These are phyloP conservation scores for Gnathonemus echidnorhynchus DNA, from an alignment of 2,113 vertebrate genomes.

Conservation along the genomic window DNA sequence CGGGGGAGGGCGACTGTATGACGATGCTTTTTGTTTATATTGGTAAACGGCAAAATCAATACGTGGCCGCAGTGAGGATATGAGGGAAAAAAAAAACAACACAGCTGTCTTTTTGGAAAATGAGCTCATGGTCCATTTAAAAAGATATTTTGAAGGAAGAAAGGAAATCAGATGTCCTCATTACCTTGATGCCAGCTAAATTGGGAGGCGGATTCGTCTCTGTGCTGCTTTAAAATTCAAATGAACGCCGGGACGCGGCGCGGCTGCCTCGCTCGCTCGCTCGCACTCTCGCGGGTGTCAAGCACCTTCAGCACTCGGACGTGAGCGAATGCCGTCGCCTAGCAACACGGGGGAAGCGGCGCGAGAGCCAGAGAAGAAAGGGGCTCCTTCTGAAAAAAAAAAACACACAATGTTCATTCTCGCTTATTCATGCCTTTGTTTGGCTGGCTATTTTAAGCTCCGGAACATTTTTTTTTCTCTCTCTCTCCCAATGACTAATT, in stretches of 20 bases:
- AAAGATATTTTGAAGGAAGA: not conserved
- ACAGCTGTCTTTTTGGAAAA: not conserved
- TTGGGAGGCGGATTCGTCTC: conserved; percentile 44
- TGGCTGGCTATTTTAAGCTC: conserved; percentile 59
- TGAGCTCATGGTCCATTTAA: not conserved
- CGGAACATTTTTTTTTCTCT: conserved; percentile 43
- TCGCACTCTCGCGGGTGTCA: conserved; percentile 32
- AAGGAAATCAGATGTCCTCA: conserved; percentile 22
- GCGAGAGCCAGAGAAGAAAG: conserved; percentile 34
- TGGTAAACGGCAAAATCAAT: not conserved
- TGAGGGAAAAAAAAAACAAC: not conserved
- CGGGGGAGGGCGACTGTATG: not conserved
- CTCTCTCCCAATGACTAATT: conserved; percentile 42
- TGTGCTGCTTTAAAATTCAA: conserved; percentile 57
- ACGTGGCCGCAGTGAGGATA: not conserved
- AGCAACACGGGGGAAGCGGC: conserved; percentile 61
- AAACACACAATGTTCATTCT: conserved; percentile 38
- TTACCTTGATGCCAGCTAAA: conserved; percentile 38
- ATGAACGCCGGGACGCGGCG: conserved; percentile 41
- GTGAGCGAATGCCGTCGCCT: conserved; percentile 61
- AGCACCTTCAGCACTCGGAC: conserved; percentile 49
- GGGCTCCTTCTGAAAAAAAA: conserved; percentile 53
- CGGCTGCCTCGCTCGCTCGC: conserved; percentile 29
- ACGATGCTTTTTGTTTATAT: not conserved
- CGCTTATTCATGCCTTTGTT: conserved; percentile 60